Conservation (phyloP, 2,797 vertebrate species). For the Pseudomugil gertrudae region DNA sequence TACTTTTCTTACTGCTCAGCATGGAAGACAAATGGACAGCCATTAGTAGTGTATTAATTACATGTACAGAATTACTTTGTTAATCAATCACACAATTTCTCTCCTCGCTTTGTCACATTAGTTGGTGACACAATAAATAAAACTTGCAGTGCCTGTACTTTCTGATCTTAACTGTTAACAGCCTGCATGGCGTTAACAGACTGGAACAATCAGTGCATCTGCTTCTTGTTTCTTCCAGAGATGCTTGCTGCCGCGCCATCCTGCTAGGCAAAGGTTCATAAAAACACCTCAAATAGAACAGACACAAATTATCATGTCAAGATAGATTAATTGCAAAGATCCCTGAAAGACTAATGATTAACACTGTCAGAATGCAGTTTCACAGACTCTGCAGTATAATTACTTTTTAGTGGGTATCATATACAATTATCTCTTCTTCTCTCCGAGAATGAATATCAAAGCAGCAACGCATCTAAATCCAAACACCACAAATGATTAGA, state of each 20-base stretch:
- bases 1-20: conserved; percentile 57
- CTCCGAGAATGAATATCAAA: conserved; percentile 61
- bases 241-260: conserved; percentile 48
- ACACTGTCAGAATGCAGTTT: conserved; percentile 71
- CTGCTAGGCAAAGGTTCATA: conserved; percentile 75
- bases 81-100: conserved; percentile 83
- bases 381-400: conserved; percentile 37
- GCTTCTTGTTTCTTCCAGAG: conserved; percentile 66
- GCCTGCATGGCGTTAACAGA: conserved; percentile 72
- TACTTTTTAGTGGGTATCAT: conserved; percentile 60
- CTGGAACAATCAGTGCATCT: conserved; percentile 70
- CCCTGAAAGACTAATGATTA: conserved; percentile 74
- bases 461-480: conserved; percentile 46
- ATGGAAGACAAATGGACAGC: conserved; percentile 78
- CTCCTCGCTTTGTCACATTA: conserved; percentile 75
- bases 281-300: conserved; percentile 76
- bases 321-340: conserved; percentile 80
- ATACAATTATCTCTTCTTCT: conserved; percentile 66
- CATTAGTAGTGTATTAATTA: conserved; percentile 87
- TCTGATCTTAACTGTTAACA: conserved; percentile 70
- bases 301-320: conserved; percentile 78
- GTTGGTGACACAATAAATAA: conserved; percentile 73
- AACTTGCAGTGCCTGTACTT: conserved; percentile 59
- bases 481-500: conserved; percentile 54
- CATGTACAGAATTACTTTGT: conserved; percentile 82